Percentiles rank a stretch among this genome's conserved stretches.
Evolutionary conservation across 2,888 invertebrate species (phyloP).

Genomic region (Sympetrum striolatum): DNA sequence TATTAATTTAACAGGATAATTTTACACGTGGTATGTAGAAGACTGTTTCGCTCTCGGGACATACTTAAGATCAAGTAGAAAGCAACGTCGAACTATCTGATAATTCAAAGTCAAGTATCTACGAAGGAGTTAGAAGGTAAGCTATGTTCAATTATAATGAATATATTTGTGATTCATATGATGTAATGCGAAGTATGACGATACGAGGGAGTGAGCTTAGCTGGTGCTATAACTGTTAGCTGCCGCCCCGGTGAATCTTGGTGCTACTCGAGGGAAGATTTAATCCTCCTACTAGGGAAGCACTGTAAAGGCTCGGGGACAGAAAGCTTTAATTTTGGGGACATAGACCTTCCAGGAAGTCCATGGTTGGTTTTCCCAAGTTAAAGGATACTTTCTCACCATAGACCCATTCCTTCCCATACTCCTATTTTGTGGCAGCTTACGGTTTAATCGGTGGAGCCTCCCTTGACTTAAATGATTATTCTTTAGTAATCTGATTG

Average conservation of each 20-base stretch:
- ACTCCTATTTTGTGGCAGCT: background rate
- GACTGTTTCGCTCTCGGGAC: too few species aligned
- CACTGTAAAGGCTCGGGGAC: constrained; percentile 15
- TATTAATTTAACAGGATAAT: too few species aligned
- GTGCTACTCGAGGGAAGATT: background rate
- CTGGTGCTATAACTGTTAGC: background rate
- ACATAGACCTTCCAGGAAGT: background rate
- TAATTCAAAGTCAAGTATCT: too few species aligned
- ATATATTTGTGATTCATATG: background rate
- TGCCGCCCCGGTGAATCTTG: constrained; percentile 14
- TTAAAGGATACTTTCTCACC: background rate
- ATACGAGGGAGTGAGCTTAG: background rate
- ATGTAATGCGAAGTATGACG: background rate
- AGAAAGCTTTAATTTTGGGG: background rate
- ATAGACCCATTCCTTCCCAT: background rate
- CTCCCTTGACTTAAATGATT: background rate
- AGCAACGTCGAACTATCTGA: too few species aligned
- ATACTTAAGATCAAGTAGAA: too few species aligned
- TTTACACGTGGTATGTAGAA: too few species aligned
- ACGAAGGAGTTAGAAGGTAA: too few species aligned
- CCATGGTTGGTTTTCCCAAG: background rate
- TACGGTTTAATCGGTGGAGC: background rate
- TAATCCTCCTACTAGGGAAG: background rate
- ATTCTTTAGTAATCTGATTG: constrained; percentile 37
- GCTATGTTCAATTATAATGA: too few species aligned